Percentiles rank a stretch among this genome's conserved stretches.
Conservation (phyloP, 2,888 invertebrate genomes). For the Amblyjoppa fuscipennis region DNA sequence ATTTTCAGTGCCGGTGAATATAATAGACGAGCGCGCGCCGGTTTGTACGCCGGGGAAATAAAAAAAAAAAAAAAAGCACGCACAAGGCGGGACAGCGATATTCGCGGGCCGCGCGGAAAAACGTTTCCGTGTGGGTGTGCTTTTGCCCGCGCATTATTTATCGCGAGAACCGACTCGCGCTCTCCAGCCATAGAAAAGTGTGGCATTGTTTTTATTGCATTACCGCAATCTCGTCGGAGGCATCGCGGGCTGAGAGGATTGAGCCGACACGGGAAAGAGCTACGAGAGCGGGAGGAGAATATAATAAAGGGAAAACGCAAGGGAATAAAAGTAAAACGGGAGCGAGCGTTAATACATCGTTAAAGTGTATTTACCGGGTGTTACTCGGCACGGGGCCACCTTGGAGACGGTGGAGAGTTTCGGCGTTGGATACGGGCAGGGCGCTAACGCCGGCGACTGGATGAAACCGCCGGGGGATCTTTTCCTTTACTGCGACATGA, state of each 20-base stretch:
- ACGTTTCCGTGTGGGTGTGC: slow-evolving; percentile 2
- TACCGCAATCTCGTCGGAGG: neutral
- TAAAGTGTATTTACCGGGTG: slow-evolving; percentile 81
- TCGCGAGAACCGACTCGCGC: neutral
- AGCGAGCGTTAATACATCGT: slow-evolving; percentile 18
- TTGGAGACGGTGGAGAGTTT: slow-evolving; percentile 85
- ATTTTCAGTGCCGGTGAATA: slow-evolving; percentile 24
- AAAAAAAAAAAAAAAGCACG: neutral
- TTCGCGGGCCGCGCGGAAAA: slow-evolving; percentile 4
- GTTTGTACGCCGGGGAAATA: too few species aligned
- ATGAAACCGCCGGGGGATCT: slow-evolving; percentile 90
- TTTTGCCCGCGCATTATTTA: neutral
- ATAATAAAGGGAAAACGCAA: too few species aligned
- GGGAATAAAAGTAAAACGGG: neutral
- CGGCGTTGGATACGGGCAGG: slow-evolving; percentile 82
- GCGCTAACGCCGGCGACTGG: slow-evolving; percentile 84
- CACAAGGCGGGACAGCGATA: neutral
- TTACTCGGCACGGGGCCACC: slow-evolving; percentile 79
- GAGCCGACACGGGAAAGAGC: neutral
- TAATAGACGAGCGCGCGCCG: neutral
- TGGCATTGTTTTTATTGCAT: neutral
- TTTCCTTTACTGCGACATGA: slow-evolving; percentile 91
- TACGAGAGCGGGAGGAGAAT: neutral
- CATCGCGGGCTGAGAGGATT: neutral
- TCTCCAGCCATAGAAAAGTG: neutral